phyloP scores from a whole-genome alignment of 1,140 invertebrate genomes.

The Papilio machaon region DNA sequence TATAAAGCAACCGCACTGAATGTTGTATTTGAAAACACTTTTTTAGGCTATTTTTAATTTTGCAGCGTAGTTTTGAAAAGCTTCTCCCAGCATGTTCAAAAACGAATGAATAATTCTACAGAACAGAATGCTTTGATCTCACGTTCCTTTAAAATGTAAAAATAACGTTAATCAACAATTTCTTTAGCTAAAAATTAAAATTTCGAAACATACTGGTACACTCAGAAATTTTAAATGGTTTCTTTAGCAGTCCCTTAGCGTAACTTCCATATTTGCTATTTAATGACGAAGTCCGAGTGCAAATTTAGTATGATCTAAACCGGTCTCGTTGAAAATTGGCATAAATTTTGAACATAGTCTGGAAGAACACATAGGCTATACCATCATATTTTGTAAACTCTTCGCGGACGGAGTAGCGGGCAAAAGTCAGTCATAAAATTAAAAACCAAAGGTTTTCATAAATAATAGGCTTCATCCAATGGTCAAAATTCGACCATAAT shows the following conservation, averaged over 20 bases:
- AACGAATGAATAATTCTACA: neutral
- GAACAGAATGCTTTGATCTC: constrained; percentile 3
- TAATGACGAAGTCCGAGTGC: no score
- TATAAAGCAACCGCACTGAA: neutral
- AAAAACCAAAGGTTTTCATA: no score
- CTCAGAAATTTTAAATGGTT: neutral
- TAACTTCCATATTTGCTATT: neutral
- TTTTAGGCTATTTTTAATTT: neutral
- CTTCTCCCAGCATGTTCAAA: neutral
- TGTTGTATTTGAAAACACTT: neutral
- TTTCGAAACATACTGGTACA: neutral
- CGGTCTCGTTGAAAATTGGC: no score
- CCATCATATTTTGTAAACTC: no score
- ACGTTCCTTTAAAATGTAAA: neutral
- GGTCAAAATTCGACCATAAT: no score
- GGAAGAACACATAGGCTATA: no score
- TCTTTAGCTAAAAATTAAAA: neutral
- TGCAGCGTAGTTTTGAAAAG: neutral
- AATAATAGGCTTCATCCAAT: no score
- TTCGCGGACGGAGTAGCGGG: no score
- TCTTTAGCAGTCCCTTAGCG: neutral
- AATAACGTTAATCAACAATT: neutral
- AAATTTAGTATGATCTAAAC: no score
- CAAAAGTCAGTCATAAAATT: no score
- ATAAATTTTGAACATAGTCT: no score